phyloP scores from a whole-genome alignment of 1,140 invertebrate species.

The Drosophila subobscura region DNA sequence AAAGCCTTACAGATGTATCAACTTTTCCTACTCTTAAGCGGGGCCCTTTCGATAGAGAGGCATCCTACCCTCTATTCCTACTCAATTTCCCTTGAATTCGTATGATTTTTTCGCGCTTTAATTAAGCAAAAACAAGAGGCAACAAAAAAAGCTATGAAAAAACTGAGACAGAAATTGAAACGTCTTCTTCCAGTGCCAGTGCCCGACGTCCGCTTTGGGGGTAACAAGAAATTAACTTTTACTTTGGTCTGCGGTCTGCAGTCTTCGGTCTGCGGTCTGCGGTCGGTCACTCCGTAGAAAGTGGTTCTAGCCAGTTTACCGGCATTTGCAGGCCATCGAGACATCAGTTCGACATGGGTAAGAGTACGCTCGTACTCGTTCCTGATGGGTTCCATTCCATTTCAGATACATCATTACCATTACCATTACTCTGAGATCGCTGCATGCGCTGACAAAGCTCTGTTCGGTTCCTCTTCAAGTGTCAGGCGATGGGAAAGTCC shows the following conservation, averaged over 20 bases:
- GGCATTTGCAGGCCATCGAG: constrained; percentile 10
- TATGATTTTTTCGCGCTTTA: constrained; percentile 53
- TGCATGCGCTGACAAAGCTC: constrained; percentile 17
- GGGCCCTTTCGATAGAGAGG: too few species aligned
- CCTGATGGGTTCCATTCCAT: too few species aligned
- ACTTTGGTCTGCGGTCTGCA: constrained; percentile 35
- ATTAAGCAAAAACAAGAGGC: constrained; percentile 50
- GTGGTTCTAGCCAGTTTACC: constrained; percentile 65
- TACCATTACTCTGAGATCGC: constrained; percentile 12
- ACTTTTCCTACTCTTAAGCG: too few species aligned
- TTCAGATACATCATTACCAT: too few species aligned
- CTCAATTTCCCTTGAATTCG: constrained; percentile 4
- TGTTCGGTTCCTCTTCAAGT: constrained; percentile 48
- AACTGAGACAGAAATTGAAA: constrained; percentile 46
- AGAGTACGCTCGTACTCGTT: too few species aligned
- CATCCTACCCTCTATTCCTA: neutral
- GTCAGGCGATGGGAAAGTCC: constrained; percentile 59
- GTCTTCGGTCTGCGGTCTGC: constrained; percentile 2
- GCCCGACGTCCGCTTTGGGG: too few species aligned
- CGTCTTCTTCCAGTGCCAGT: constrained; percentile 9
- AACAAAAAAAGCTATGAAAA: constrained; percentile 17
- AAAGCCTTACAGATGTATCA: too few species aligned
- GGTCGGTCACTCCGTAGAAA: constrained; percentile 42
- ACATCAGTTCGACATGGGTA: constrained; percentile 6
- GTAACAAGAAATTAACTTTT: constrained; percentile 37